A percentile compares a stretch with the other conserved stretches of the same genome.
phyloP scores from a whole-genome alignment of 2,888 invertebrate species.

The Heliconius erato region DNA sequence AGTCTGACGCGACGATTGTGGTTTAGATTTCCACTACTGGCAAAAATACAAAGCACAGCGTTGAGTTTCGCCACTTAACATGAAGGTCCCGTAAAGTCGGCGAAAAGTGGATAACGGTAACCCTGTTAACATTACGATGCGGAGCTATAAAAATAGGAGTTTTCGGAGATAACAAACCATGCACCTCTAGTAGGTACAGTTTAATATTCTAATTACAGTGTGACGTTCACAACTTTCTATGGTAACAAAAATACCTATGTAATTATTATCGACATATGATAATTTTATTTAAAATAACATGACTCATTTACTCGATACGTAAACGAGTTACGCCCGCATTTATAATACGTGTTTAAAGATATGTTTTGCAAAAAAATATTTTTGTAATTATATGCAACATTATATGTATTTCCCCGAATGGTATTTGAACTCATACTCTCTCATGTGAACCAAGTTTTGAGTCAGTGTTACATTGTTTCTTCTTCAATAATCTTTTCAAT shows the following conservation, averaged over 20 bases:
- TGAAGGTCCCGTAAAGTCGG: not conserved
- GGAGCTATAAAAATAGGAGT: not conserved
- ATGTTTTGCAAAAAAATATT: not conserved
- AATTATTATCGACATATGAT: not conserved
- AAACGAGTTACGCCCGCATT: conserved; percentile 23
- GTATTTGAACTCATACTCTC: no score
- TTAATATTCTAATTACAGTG: not conserved
- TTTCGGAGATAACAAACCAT: not conserved
- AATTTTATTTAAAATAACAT: conserved; percentile 6
- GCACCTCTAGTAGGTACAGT: not conserved
- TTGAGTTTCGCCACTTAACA: not conserved
- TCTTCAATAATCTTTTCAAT: no score
- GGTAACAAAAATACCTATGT: not conserved
- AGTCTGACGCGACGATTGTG: no score
- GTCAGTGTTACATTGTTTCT: no score
- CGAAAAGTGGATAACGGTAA: not conserved
- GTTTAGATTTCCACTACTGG: not conserved
- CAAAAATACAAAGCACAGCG: not conserved
- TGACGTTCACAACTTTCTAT: not conserved
- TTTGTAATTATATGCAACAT: not conserved
- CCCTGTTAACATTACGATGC: no score
- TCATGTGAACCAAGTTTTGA: no score
- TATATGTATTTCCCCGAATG: no score
- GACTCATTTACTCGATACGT: conserved; percentile 13
- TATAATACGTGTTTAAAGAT: not conserved